Conservation (phyloP, 92 coral and sea anemone genomes). For the Muricea muricata region DNA sequence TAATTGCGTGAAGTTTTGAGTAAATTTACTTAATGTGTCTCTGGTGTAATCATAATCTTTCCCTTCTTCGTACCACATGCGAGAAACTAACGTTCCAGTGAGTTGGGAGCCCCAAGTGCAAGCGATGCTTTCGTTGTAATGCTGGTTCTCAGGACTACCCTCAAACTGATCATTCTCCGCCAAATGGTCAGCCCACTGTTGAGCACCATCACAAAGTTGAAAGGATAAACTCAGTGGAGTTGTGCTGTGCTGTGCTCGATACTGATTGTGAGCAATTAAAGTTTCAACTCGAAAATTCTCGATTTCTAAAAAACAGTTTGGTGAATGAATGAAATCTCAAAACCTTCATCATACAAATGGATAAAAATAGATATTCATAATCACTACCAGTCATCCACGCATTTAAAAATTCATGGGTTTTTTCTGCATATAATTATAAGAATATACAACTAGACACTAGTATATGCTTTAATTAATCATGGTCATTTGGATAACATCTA, state of each 20-base stretch:
- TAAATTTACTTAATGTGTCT: slow-evolving; percentile 70
- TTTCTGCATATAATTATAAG: no score
- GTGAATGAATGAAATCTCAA: no score
- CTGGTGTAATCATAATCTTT: slow-evolving; percentile 72
- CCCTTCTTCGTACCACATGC: slow-evolving; percentile 96
- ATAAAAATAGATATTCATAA: no score
- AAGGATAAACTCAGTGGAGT: slow-evolving; percentile 88
- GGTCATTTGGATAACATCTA: no score
- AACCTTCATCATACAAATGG: no score
- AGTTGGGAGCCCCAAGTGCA: slow-evolving; percentile 95
- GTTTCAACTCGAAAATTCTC: slow-evolving; percentile 94
- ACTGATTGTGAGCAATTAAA: slow-evolving; percentile 89
- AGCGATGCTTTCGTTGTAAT: slow-evolving; percentile 78
- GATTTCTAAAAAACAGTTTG: slow-evolving; percentile 71
- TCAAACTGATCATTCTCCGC: slow-evolving; percentile 75
- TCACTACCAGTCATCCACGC: not conserved
- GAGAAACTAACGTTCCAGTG: slow-evolving; percentile 85
- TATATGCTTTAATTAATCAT: no score
- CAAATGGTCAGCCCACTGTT: slow-evolving; percentile 94
- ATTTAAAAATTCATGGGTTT: no score
- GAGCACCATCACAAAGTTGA: slow-evolving; percentile 92
- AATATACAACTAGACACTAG: no score
- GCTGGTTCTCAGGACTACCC: slow-evolving; percentile 65
- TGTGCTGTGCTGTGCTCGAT: slow-evolving; percentile 90
- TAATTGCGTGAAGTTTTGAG: slow-evolving; percentile 95